Base-by-base conservation (phyloP, 2,888 invertebrate genomes). In the Acheta domesticus region DNA sequence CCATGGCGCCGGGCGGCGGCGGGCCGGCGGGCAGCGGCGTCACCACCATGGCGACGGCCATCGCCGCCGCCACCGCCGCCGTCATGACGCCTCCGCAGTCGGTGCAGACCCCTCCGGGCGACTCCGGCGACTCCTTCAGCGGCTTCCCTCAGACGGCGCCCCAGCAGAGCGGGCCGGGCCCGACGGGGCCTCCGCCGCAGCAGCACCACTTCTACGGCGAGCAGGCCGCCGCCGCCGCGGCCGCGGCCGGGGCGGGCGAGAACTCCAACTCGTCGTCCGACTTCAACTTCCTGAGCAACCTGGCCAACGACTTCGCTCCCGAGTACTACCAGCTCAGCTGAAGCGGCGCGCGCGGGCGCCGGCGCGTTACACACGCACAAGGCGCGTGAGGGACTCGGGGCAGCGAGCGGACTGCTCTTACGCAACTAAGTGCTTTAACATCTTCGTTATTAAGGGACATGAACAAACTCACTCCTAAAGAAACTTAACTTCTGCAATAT, bases 201-300 rank as follows among this genome's bases (percentile, higher is more conserved):
- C 91, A 91, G 0, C 92, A 92, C 83, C 92, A 92, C 85, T 93
- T 92, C 86, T 93, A 93, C 86, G 85, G 85, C 20, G 87, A 88
- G 84, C 85, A 82, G 48, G 77, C 81, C 12, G 85, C 86, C 78
- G 89, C 90, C 79, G 89, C 89, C 80, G 89, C 87, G 80, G 62
- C 62, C 14, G 62, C 62, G 1, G 62, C 62, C n/a, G 62, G 62
- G 8, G 62, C 62, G n/a, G 62, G 62, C 16, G 95, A 95, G 84
- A 95, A 95, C 87, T 95, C 94, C 84, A 96, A 95, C 86, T 95
- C 94, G 86, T 96, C 96, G n/a, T 95, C 96, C 49, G 96, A 96
- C 87, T 96, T 96, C 88, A 96, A 96, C 87, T 97, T 97, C 87
- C 90, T 97, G 82, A 95, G 96, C 88, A 96, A 95, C 86, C 89